Conservation (phyloP, 2,113 vertebrate genomes). For the Psammodynastes pulverulentus region DNA sequence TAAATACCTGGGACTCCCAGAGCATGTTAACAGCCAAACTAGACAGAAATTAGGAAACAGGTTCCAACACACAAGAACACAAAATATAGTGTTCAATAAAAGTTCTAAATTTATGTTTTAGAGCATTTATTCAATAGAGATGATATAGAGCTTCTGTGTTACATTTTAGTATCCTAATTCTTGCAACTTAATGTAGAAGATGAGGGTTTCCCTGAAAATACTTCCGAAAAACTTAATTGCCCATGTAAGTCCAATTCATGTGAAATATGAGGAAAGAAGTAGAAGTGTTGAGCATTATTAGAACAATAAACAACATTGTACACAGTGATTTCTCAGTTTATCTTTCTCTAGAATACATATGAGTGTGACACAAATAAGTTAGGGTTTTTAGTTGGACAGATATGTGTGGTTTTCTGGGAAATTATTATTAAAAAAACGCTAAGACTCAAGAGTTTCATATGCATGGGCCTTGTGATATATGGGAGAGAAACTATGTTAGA, state of each 20-base stretch:
- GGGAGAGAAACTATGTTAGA: background rate
- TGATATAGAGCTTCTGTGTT: background rate
- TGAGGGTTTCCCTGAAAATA: background rate
- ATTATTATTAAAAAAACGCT: background rate
- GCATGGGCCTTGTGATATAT: background rate
- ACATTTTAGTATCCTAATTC: background rate
- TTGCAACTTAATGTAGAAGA: background rate
- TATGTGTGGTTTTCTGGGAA: background rate
- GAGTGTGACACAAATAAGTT: background rate
- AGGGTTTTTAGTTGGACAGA: background rate
- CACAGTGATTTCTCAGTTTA: background rate
- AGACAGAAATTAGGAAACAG: background rate
- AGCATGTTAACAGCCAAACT: background rate
- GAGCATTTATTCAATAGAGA: background rate
- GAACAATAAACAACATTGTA: background rate
- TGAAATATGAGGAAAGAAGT: background rate
- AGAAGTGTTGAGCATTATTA: background rate
- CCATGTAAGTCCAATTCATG: background rate
- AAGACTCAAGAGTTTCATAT: background rate
- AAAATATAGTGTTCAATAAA: background rate
- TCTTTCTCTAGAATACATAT: background rate
- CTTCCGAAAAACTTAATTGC: background rate
- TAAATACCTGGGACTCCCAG: background rate
- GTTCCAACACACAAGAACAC: background rate
- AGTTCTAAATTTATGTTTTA: background rate